Evolutionary conservation across 1,140 invertebrate species (phyloP), one percentile per base, ranked within the genome.

Genomic region (Heliconius eleuchia): DNA sequence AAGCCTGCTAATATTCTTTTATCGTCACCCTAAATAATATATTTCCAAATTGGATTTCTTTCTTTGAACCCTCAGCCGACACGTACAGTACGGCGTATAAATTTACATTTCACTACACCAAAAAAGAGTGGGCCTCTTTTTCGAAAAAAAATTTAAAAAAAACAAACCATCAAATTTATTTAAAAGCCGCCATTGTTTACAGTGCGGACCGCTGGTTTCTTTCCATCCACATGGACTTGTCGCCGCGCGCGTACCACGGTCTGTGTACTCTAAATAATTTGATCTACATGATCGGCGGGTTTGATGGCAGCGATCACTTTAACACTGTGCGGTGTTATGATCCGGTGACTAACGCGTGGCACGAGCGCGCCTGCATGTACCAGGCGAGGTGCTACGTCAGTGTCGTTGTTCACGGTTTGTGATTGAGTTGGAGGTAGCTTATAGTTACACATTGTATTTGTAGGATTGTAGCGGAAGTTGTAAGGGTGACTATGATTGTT

Each of bases 251-350:
- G 2, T 98, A 98, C 86, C 97, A 98, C 84, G 97, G 97, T 0
- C 90, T 97, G 2, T 97, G 96, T 77, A 92, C 96, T 1, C 87
- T 97, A 4, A 95, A 96, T 83, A 96, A 96, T 78, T 82, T 96
- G 52, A 97, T 98, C 79, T 98, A 97, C 89, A 96, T 97, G 94
- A 96, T 97, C 80, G 97, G 97, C 0, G 97, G 97, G 3, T 97
- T 97, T 83, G 96, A 97, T 84, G 97, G 97, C 5, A 96, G 96
- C 74, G 96, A 97, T 73, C 96, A 97, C 83, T 97, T 97, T 86
- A 97, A 97, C 82, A 96, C 96, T 0, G 95, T 97, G 16, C 93
- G 96, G 19, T 96, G 96, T 81, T 97, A 96, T 85, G 95, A 97
- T 88, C 96, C 97, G 0, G 91, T 95, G 0, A 95, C 89, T 0